Base-by-base conservation (phyloP, 2,888 invertebrate species). In the Meteorus colon region DNA sequence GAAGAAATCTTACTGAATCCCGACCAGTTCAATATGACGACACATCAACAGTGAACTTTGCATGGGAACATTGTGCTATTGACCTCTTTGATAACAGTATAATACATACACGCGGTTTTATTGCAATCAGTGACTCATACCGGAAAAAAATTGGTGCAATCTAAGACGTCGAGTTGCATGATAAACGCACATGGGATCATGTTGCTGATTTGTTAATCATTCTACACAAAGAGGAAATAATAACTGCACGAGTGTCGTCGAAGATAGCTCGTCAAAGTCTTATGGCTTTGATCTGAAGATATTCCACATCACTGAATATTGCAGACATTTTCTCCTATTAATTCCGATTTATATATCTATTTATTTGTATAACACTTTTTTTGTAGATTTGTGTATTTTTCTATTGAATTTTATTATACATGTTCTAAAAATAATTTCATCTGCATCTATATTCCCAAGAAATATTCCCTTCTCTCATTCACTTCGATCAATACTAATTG, bases 151-250 rank as follows among this genome's bases (percentile, higher is more conserved):
- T n/a, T 16, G 14, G 45, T 68, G 14, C 41, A 19, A 55, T 19
- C 5, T 2, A 19, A 55, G n/a, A 55, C n/a, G 19, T 19, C 1
- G 10, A 19, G 55, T 55, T 19, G 19, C 19, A 34, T 48, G 48
- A 68, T 48, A 48, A 51, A 34, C n/a, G 29, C 14, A 37, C 5
- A 55, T 8, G 59, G 19, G 59, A 51, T 69, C 59, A 41, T 69
- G 69, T 59, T 69, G 55, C 19, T 55, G 37, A 69, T 69, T 69
- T 69, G 37, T 59, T n/a, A 69, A 69, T 59, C n/a, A 59, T 59
- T 69, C 5, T 19, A 51, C 19, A 2, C 16, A 48, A 31, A 55
- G n/a, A 31, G 29, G n/a, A 45, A 31, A 69, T 29, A 48, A 51
- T 45, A 27, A 24, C n/a, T 27, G 41, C 4, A 8, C 8, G 27